Evolutionary conservation across 2,888 invertebrate genomes (phyloP).

Genomic region (Cephus runcator): DNA sequence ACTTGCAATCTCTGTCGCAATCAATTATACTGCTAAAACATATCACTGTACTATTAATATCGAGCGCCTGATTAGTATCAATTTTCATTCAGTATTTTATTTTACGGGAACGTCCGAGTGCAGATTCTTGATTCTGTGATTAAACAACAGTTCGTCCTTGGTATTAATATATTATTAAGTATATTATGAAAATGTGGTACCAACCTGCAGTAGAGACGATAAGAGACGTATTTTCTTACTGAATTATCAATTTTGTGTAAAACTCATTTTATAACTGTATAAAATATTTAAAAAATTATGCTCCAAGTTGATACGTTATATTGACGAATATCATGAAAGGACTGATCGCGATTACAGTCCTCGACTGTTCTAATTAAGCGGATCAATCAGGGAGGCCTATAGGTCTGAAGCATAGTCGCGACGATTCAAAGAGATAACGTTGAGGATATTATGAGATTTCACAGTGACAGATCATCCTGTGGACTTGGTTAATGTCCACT

Average conservation of each 20-base stretch:
- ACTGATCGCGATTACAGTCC: background rate
- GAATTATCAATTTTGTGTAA: background rate
- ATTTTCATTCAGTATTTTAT: background rate
- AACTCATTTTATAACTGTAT: background rate
- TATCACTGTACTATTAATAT: background rate
- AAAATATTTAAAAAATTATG: background rate
- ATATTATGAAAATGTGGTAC: background rate
- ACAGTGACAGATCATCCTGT: slow-evolving; percentile 10
- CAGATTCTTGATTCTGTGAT: background rate
- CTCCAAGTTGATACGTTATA: background rate
- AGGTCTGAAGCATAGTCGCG: background rate
- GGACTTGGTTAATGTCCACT: background rate
- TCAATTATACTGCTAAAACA: background rate
- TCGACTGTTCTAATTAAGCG: background rate
- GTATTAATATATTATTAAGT: background rate
- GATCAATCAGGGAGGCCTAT: slow-evolving; percentile 14
- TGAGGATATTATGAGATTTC: background rate
- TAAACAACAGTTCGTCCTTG: background rate
- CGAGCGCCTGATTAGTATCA: background rate
- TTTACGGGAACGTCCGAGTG: background rate
- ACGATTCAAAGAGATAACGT: slow-evolving; percentile 3
- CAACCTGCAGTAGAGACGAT: background rate
- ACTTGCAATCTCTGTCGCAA: background rate
- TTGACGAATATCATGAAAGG: background rate
- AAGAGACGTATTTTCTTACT: background rate